Percentiles rank a stretch among this genome's conserved stretches.
These are phyloP conservation scores for Periplaneta americana DNA, from an alignment of 1,140 invertebrate genomes.

Conservation along the genomic window DNA sequence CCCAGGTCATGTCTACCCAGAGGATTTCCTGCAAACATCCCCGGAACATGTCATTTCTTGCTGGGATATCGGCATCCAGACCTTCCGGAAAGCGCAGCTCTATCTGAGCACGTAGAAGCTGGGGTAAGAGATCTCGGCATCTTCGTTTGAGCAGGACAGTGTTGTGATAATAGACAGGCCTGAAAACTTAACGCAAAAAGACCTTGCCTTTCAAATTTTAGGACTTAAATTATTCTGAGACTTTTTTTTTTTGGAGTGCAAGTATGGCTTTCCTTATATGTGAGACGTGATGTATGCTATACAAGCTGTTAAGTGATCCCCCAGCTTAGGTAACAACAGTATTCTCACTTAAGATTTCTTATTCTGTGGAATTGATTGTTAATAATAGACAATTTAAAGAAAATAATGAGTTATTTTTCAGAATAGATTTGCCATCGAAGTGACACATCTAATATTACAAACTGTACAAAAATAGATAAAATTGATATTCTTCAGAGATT, in stretches of 20 bases:
- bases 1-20: constrained; percentile 73
- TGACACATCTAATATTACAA: neutral
- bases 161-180: neutral
- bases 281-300: neutral
- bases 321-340: too few species aligned
- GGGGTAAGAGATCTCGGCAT: constrained; percentile 29
- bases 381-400: neutral
- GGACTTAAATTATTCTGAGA: neutral
- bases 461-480: neutral
- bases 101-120: constrained; percentile 60
- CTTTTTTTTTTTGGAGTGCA: neutral
- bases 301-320: too few species aligned
- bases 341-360: neutral
- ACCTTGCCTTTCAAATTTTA: neutral
- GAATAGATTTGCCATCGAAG: neutral
- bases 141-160: neutral
- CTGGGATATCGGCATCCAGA: constrained; percentile 69
- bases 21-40: constrained; percentile 71
- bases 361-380: neutral
- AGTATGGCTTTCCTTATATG: neutral
- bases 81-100: constrained; percentile 45
- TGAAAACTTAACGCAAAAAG: neutral
- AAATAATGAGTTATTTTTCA: neutral
- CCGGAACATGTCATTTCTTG: constrained; percentile 83
- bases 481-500: too few species aligned